Base-by-base conservation (phyloP, 1,140 invertebrate species). In the Diorhabda elongata region DNA sequence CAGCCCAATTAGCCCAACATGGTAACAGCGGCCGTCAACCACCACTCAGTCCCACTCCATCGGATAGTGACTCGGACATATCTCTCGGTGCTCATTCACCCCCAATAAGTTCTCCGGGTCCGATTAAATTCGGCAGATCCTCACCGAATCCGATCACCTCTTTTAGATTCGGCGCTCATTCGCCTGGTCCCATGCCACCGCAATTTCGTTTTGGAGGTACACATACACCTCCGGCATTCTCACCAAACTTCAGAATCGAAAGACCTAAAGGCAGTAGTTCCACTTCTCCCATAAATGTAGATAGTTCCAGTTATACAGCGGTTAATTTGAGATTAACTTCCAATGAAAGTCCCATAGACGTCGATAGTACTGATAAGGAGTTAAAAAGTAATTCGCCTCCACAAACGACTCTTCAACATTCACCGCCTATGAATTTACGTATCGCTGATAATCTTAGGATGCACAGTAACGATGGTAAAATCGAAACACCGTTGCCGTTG, bases 81-180 rank as follows among this genome's bases (percentile, higher is more conserved):
- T 84, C 84, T 9, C 73, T 85, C 67, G 85, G 85, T 45, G 84
- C 84, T 2, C 84, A 86, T 69, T 85, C 84, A 9, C 85, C 84
- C 0, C 83, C 84, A 61, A 81, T 83, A 44, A 81, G 79, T 63
- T 81, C 80, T 42, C 79, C 80, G 2, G 77, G 75, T 61, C 78
- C 77, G 26, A 67, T 79, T 42, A 72, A 71, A n/a, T 79, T 79
- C 70, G 75, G 78, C 4, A 62, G 72, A 5, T 52, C 66, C 4
- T 79, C 79, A 26, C 81, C 78, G 3, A 80, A 76, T 57, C 79
- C 78, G 4, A 77, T 81, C 44, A 80, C 77, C 47, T 75, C 75
- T 4, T 80, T 80, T 67, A 69, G 79, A 6, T 80, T 80, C 66
- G 79, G 79, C 7, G 75, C 79, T 9, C 80, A 81, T 70, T 80